Evolutionary conservation across 1,140 invertebrate genomes (phyloP).

Genomic region (Lordiphosa mommai): DNA sequence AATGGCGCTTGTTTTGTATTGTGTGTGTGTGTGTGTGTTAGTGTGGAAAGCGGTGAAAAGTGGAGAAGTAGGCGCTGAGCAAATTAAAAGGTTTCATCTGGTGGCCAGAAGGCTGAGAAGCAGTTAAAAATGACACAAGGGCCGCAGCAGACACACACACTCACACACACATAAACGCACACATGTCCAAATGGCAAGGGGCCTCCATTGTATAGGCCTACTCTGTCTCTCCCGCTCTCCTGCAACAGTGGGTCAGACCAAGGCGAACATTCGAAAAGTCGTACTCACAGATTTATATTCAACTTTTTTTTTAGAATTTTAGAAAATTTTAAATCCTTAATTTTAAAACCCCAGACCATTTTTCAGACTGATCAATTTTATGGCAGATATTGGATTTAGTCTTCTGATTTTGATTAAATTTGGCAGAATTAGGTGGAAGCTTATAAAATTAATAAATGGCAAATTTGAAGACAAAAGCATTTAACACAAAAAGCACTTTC

Average conservation of each 20-base stretch:
- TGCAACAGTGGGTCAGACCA: not conserved
- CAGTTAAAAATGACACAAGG: conserved; percentile 70
- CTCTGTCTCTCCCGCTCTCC: conserved; percentile 3
- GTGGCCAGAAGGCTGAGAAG: conserved; percentile 43
- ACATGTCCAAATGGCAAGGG: conserved; percentile 59
- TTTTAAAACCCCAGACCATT: too few relatives aligned
- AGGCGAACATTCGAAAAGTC: too few relatives aligned
- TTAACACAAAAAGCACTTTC: too few relatives aligned
- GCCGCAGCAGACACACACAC: conserved; percentile 13
- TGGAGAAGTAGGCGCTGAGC: conserved; percentile 18
- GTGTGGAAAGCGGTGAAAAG: not conserved
- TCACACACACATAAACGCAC: conserved; percentile 25
- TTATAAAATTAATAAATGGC: too few relatives aligned
- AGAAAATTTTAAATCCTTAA: too few relatives aligned
- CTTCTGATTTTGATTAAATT: too few relatives aligned
- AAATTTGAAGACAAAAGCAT: too few relatives aligned
- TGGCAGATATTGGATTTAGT: too few relatives aligned
- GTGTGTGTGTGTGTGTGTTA: not conserved
- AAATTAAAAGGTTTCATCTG: conserved; percentile 56
- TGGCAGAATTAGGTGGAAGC: too few relatives aligned
- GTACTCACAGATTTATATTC: too few relatives aligned
- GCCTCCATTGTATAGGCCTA: conserved; percentile 29
- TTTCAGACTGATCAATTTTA: too few relatives aligned
- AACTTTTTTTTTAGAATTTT: too few relatives aligned
- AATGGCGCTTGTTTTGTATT: conserved; percentile 60